A percentile compares a stretch with the other conserved stretches of the same genome.
Conservation (phyloP, 2,113 vertebrate genomes). For the Acanthisitta chloris region DNA sequence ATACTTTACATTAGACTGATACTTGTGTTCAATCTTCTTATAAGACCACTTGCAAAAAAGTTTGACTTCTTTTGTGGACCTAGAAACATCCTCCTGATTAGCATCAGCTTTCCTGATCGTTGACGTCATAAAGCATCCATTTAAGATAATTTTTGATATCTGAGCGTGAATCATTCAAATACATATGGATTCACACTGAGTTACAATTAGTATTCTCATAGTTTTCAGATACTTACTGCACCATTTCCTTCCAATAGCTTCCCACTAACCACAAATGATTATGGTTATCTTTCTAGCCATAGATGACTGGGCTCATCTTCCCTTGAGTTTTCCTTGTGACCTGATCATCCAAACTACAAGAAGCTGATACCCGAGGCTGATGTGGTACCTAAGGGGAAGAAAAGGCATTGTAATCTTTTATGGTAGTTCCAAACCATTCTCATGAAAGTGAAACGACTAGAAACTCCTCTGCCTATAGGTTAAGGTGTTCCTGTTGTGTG, state of each 20-base stretch:
- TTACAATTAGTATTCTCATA: background rate
- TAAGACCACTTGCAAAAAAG: constrained; percentile 34
- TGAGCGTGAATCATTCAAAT: background rate
- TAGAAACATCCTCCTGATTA: constrained; percentile 44
- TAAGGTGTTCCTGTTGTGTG: background rate
- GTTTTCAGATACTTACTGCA: background rate
- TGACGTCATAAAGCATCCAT: background rate
- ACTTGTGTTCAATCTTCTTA: constrained; percentile 59
- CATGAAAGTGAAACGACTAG: background rate
- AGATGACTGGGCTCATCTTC: background rate
- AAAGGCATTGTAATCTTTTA: background rate
- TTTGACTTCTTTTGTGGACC: constrained; percentile 39
- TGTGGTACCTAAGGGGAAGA: background rate
- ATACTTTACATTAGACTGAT: constrained; percentile 59
- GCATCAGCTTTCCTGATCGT: background rate
- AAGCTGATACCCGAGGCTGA: background rate
- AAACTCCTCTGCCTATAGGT: background rate
- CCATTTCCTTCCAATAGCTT: background rate
- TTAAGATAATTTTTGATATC: background rate
- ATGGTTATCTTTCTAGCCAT: background rate
- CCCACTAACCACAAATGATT: background rate
- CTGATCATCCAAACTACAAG: background rate
- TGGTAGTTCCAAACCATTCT: background rate
- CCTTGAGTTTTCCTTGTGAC: background rate
- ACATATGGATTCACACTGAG: background rate